These are phyloP conservation scores for Girardinus metallicus DNA, from an alignment of 2,797 vertebrate species.

Conservation along the genomic window DNA sequence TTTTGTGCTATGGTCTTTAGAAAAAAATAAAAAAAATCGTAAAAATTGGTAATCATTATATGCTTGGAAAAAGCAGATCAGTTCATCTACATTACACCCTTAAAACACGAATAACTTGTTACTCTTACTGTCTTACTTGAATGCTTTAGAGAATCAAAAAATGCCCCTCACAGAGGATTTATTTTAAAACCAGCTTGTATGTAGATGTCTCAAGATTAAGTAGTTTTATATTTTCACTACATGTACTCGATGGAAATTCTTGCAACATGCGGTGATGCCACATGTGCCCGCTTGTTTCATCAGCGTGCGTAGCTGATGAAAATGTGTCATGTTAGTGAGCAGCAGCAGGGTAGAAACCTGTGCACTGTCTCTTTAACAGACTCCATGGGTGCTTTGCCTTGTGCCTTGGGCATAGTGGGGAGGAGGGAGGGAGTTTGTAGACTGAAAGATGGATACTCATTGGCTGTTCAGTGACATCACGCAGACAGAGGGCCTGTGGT, in stretches of 20 bases:
- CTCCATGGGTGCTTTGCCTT: conserved; percentile 61
- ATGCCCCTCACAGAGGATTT: no score
- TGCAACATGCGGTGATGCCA: conserved; percentile 32
- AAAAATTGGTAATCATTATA: not conserved
- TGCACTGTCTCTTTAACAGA: conserved; percentile 78
- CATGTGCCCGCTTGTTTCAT: conserved; percentile 57
- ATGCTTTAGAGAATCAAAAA: not conserved
- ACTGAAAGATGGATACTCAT: conserved; percentile 55
- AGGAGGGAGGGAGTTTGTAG: conserved; percentile 74
- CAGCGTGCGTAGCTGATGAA: conserved; percentile 53
- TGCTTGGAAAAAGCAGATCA: not conserved
- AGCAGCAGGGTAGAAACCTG: conserved; percentile 23
- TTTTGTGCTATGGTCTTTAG: not conserved
- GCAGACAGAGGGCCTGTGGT: conserved; percentile 75
- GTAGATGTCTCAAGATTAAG: not conserved
- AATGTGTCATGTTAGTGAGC: conserved; percentile 33
- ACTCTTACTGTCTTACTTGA: not conserved
- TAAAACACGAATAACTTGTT: not conserved
- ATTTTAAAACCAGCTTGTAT: not conserved
- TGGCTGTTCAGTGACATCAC: conserved; percentile 79
- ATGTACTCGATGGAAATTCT: conserved; percentile 12
- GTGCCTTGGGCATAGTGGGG: conserved; percentile 64
- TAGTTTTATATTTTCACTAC: conserved; percentile 4
- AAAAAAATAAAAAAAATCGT: no score
- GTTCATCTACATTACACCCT: not conserved